phyloP scores from a whole-genome alignment of 2,888 invertebrate species.

The Aphelenchoides bicaudatus region DNA sequence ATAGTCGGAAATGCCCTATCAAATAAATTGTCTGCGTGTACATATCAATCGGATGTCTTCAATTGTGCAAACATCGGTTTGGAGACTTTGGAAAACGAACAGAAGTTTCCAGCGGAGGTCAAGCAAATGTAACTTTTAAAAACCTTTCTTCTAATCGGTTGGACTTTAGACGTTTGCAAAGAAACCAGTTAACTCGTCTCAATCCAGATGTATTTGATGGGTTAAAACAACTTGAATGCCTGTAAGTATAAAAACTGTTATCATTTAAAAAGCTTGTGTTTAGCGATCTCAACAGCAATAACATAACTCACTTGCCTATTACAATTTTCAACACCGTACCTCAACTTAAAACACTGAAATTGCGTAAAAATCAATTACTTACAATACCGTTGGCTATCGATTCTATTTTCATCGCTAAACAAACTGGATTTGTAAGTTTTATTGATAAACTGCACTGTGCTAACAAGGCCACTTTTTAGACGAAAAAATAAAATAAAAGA shows the following conservation, averaged over 20 bases:
- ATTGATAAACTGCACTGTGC: too few relatives aligned
- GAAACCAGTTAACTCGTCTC: background rate
- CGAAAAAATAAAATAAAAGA: background rate
- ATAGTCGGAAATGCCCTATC: too few relatives aligned
- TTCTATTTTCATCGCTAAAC: too few relatives aligned
- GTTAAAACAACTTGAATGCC: conserved; percentile 1
- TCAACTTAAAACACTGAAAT: background rate
- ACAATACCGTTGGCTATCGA: background rate
- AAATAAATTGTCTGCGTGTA: too few relatives aligned
- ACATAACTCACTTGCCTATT: background rate
- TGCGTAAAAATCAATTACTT: conserved; percentile 1
- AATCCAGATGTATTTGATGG: background rate
- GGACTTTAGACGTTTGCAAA: conserved; percentile 1
- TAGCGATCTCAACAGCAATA: conserved; percentile 12
- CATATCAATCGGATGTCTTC: too few relatives aligned
- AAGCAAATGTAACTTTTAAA: conserved; percentile 2
- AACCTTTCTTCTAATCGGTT: background rate
- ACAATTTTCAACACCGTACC: background rate
- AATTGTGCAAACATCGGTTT: too few relatives aligned
- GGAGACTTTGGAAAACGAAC: too few relatives aligned
- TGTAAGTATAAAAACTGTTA: background rate
- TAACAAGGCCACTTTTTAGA: background rate
- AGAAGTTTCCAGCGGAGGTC: background rate
- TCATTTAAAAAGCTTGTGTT: background rate
- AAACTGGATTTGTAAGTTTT: too few relatives aligned